Conservation (phyloP, 2,888 invertebrate genomes). For the Microctonus brassicae region DNA sequence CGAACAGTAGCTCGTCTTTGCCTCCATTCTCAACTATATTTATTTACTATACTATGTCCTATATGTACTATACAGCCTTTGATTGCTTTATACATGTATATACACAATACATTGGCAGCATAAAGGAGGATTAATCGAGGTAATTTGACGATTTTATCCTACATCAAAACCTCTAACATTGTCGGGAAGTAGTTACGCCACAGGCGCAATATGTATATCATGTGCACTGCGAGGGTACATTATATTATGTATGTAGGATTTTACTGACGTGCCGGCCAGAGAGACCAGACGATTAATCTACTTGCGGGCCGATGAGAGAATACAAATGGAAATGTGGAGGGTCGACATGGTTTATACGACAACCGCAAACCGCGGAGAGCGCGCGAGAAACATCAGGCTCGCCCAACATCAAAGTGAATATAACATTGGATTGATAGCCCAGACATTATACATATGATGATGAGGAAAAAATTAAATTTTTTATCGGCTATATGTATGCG, state of each 20-base stretch:
- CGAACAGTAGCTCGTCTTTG: not conserved
- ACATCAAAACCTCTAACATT: not conserved
- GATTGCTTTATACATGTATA: constrained; percentile 12
- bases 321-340: constrained; percentile 23
- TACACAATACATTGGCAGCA: not conserved
- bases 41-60: too few species aligned
- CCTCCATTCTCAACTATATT: too few species aligned
- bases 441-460: constrained; percentile 7
- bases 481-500: not conserved
- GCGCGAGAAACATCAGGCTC: constrained; percentile 1
- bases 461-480: not conserved
- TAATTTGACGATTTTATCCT: not conserved
- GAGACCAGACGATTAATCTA: constrained; percentile 25
- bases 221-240: not conserved
- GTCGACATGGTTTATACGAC: constrained; percentile 20
- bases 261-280: constrained; percentile 7
- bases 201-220: not conserved
- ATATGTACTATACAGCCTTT: not conserved
- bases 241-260: not conserved
- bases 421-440: constrained; percentile 7
- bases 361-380: constrained; percentile 27
- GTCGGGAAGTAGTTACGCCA: not conserved
- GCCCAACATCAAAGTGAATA: constrained; percentile 26
- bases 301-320: constrained; percentile 26
- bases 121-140: not conserved